Evolutionary conservation across 2,797 vertebrate species (phyloP).

Genomic region (Ataeniobius toweri): DNA sequence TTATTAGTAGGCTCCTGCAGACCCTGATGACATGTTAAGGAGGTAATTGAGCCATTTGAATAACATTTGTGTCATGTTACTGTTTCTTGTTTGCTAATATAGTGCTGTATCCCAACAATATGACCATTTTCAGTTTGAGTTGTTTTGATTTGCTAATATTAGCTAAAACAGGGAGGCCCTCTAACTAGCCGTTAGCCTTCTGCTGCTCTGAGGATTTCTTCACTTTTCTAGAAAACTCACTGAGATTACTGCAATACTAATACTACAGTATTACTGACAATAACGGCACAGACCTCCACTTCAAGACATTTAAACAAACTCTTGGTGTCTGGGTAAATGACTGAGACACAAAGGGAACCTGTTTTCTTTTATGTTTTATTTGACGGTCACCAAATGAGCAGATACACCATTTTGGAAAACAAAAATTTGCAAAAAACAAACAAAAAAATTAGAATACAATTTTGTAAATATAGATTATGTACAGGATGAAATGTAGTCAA

Average conservation of each 20-base stretch:
- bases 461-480: slow-evolving; percentile 83
- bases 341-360: slow-evolving; percentile 29
- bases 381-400: slow-evolving; percentile 84
- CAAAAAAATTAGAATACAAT: slow-evolving; percentile 81
- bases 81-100: no score
- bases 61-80: no score
- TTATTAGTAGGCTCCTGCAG: no score
- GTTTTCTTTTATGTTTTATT: slow-evolving; percentile 75
- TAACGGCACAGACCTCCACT: neutral
- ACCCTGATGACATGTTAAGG: no score
- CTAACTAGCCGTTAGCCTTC: neutral
- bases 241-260: neutral
- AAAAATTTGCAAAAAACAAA: slow-evolving; percentile 78
- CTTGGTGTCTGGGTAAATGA: slow-evolving; percentile 3
- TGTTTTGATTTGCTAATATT: neutral
- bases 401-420: slow-evolving; percentile 85
- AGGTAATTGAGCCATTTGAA: no score
- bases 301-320: neutral
- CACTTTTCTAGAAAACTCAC: neutral
- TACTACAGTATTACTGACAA: neutral
- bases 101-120: no score
- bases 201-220: neutral
- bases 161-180: neutral
- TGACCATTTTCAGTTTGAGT: neutral
- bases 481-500: slow-evolving; percentile 78